Conservation (phyloP, 2,888 invertebrate genomes). For the Spisula solida region DNA sequence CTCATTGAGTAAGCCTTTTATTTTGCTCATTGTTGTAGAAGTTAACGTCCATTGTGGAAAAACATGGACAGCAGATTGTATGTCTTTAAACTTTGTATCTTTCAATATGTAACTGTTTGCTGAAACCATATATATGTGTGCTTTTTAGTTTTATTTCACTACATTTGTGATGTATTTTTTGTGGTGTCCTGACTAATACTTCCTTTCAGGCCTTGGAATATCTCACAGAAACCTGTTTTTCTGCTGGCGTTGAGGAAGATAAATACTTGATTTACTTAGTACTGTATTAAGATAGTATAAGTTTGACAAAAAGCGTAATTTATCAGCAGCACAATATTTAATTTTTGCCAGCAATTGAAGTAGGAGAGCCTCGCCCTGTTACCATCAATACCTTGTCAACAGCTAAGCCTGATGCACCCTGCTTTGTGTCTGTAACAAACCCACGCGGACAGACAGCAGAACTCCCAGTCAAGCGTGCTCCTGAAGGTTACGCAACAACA, state of each 20-base stretch:
- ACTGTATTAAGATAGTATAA: background rate
- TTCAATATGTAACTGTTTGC: conserved; percentile 39
- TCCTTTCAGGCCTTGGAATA: background rate
- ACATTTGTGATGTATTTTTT: conserved; percentile 14
- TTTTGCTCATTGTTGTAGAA: conserved; percentile 34
- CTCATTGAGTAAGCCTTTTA: conserved; percentile 20
- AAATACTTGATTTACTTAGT: background rate
- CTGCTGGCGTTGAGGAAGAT: background rate
- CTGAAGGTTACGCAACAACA: conserved; percentile 90
- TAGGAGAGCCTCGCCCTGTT: conserved; percentile 70
- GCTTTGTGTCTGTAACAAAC: conserved; percentile 79
- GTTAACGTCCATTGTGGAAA: background rate
- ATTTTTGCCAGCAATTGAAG: conserved; percentile 70
- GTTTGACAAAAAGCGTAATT: background rate
- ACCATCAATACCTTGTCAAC: conserved; percentile 71
- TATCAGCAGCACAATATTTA: conserved; percentile 11
- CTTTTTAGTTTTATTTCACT: conserved; percentile 30
- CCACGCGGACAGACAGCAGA: conserved; percentile 89
- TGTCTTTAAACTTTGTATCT: conserved; percentile 10
- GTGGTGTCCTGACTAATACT: conserved; percentile 1
- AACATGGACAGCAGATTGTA: background rate
- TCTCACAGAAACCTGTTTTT: background rate
- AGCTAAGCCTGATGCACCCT: conserved; percentile 73
- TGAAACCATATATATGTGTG: conserved; percentile 41
- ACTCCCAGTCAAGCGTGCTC: conserved; percentile 93